Evolutionary conservation across 2,888 invertebrate genomes (phyloP).

Genomic region (Acanthacorydalis orientalis): DNA sequence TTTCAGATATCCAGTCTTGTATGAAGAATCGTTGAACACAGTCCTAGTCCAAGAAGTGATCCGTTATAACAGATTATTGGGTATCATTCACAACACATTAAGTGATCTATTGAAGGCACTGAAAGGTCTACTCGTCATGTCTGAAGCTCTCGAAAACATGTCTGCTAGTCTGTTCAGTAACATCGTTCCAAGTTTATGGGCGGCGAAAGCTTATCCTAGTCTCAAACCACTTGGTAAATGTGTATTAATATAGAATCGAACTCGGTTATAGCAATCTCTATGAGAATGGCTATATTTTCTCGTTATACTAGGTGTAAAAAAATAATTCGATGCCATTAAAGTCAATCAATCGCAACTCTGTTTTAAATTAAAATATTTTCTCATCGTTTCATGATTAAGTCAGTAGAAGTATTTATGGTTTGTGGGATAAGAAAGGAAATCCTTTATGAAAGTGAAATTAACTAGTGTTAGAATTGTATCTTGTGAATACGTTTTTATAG

Average conservation of each 20-base stretch:
- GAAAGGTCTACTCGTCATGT: conserved; percentile 65
- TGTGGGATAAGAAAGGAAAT: no score
- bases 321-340: no score
- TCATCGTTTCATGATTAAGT: no score
- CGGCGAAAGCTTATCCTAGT: conserved; percentile 47
- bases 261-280: no score
- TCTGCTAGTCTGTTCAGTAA: conserved; percentile 45
- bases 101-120: conserved; percentile 50
- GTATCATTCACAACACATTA: conserved; percentile 36
- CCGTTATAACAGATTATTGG: conserved; percentile 52
- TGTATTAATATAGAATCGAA: neutral
- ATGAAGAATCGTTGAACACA: conserved; percentile 79
- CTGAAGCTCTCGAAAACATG: conserved; percentile 55
- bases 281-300: no score
- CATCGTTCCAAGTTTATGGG: conserved; percentile 54
- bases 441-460: no score
- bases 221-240: conserved; percentile 46
- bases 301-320: no score
- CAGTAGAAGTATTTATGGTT: no score
- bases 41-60: conserved; percentile 76
- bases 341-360: no score
- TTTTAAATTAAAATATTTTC: no score
- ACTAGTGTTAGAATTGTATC: no score
- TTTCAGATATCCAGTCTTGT: conserved; percentile 60
- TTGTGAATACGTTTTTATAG: no score